A percentile compares a stretch with the other conserved stretches of the same genome.
phyloP scores from a whole-genome alignment of 2,888 invertebrate species.

The Nebria brevicollis region DNA sequence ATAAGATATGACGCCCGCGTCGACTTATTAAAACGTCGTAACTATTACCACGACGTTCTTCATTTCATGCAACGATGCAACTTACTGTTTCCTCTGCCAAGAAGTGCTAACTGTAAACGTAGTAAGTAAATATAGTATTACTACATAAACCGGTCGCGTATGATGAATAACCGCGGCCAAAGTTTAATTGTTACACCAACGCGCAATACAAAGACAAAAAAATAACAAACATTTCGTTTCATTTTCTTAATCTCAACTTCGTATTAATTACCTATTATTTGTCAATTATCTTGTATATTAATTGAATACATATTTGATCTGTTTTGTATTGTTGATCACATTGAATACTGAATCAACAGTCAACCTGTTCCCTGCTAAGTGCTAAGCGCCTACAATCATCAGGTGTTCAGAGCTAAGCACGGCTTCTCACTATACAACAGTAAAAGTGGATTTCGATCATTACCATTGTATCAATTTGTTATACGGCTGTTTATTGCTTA shows the following conservation, averaged over 20 bases:
- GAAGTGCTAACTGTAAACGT: background rate
- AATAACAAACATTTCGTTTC: too few species aligned
- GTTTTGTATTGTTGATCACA: too few species aligned
- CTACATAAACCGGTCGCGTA: background rate
- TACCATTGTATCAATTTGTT: background rate
- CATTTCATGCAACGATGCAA: background rate
- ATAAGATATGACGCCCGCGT: background rate
- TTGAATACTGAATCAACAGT: background rate
- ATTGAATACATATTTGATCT: too few species aligned
- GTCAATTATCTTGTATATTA: too few species aligned
- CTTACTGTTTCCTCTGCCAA: slow-evolving; percentile 1
- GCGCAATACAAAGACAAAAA: too few species aligned
- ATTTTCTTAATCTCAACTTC: too few species aligned
- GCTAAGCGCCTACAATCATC: slow-evolving; percentile 12
- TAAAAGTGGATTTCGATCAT: slow-evolving; percentile 27
- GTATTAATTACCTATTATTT: too few species aligned
- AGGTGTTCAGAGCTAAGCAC: background rate
- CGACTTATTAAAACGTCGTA: background rate
- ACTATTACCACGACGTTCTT: background rate
- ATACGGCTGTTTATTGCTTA: slow-evolving; percentile 35
- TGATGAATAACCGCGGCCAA: too few species aligned
- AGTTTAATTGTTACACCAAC: too few species aligned
- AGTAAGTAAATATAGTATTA: background rate
- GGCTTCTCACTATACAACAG: slow-evolving; percentile 32
- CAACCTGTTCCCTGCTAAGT: background rate